Conservation (phyloP, 1,140 invertebrate species). For the Dufourea novaeangliae region DNA sequence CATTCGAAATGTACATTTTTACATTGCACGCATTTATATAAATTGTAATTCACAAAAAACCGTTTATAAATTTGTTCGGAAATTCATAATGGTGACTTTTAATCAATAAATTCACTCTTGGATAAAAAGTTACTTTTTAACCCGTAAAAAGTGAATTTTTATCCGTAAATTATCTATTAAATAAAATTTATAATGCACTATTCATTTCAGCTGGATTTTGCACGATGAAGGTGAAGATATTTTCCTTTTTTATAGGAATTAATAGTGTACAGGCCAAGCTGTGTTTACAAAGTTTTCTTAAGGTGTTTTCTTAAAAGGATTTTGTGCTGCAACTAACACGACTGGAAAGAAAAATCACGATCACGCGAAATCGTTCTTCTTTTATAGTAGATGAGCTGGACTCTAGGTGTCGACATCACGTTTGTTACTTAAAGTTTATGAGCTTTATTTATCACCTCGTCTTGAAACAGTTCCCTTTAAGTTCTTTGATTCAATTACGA, state of each 20-base stretch:
- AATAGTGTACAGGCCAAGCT: too few relatives aligned
- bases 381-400: background rate
- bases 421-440: slow-evolving; percentile 22
- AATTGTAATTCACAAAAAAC: background rate
- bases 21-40: background rate
- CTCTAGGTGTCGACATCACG: background rate
- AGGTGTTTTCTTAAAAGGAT: slow-evolving; percentile 21
- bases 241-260: too few relatives aligned
- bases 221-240: too few relatives aligned
- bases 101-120: too few relatives aligned
- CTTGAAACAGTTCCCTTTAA: background rate
- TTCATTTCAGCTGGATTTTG: too few relatives aligned
- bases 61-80: too few relatives aligned
- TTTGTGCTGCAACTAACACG: background rate
- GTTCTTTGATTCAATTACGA: background rate
- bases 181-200: too few relatives aligned
- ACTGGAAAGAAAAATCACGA: slow-evolving; percentile 30
- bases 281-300: background rate
- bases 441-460: slow-evolving; percentile 2
- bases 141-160: too few relatives aligned
- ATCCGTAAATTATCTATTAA: too few relatives aligned
- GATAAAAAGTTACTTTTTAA: too few relatives aligned
- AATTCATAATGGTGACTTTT: too few relatives aligned
- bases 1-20: background rate
- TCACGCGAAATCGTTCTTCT: slow-evolving; percentile 24